phyloP scores from a whole-genome alignment of 2,113 vertebrate genomes.

The Erpornis zantholeuca region DNA sequence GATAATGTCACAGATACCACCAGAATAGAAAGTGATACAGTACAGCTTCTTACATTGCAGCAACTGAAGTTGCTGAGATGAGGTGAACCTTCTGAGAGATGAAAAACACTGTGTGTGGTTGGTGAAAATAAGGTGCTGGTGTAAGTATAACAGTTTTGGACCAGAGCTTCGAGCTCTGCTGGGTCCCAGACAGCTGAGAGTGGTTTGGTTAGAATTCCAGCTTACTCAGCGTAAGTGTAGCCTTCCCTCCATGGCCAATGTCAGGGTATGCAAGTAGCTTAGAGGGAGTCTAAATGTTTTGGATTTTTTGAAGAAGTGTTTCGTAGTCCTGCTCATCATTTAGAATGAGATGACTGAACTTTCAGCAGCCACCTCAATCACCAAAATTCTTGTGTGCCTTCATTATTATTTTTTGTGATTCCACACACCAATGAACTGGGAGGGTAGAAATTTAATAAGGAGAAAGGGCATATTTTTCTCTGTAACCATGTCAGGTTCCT shows the following conservation, averaged over 20 bases:
- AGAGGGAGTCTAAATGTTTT: not conserved
- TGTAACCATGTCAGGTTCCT: not conserved
- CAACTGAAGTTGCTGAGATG: not conserved
- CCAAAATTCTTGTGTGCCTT: not conserved
- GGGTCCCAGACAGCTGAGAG: not conserved
- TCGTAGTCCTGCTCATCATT: not conserved
- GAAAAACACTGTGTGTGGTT: not conserved
- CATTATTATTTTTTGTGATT: not conserved
- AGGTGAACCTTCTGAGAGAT: not conserved
- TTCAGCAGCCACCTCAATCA: not conserved
- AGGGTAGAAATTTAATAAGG: not conserved
- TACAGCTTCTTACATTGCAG: not conserved
- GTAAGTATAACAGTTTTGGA: not conserved
- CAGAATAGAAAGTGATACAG: not conserved
- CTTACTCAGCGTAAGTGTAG: not conserved
- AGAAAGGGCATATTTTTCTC: not conserved
- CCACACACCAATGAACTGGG: not conserved
- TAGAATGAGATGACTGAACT: not conserved
- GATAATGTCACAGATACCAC: not conserved
- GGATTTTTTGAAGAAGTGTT: not conserved
- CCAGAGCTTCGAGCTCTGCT: not conserved
- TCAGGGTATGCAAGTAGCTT: not conserved
- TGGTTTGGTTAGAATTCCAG: not conserved
- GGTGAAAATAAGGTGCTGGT: not conserved
- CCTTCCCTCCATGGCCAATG: not conserved